These are phyloP conservation scores for Dendrocopos noguchii DNA, from an alignment of 2,113 vertebrate species.

Conservation along the genomic window DNA sequence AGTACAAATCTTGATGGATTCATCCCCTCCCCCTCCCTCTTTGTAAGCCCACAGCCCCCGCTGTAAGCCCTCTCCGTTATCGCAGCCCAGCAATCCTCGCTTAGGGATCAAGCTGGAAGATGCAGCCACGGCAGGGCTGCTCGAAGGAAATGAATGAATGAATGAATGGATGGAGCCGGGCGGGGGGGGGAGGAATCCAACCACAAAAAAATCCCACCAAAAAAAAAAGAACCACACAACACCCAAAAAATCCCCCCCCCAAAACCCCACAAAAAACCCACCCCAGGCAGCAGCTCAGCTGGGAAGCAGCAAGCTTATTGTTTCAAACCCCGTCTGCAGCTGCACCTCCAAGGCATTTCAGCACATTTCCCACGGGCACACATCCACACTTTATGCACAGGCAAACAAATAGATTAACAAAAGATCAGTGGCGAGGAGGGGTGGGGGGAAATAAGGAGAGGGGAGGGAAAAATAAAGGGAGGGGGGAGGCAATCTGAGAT, in stretches of 20 bases:
- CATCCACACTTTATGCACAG: conserved; percentile 24
- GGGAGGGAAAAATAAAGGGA: no score
- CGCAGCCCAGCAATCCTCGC: conserved; percentile 58
- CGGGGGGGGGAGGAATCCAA: no score
- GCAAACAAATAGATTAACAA: conserved; percentile 52
- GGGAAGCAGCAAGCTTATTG: conserved; percentile 63
- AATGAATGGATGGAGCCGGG: not conserved
- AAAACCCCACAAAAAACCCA: not conserved
- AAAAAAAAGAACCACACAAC: not conserved
- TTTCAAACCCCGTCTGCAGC: conserved; percentile 48
- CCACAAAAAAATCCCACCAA: not conserved
- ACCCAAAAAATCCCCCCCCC: not conserved
- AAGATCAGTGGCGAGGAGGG: conserved; percentile 8
- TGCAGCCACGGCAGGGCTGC: conserved; percentile 58
- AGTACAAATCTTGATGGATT: conserved; percentile 79
- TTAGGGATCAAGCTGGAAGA: conserved; percentile 64
- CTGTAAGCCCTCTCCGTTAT: conserved; percentile 45
- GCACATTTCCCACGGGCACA: not conserved
- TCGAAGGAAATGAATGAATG: conserved; percentile 77
- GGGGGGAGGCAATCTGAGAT: not conserved
- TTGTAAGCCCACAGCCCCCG: conserved; percentile 24
- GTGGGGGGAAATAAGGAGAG: no score
- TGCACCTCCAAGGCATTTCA: not conserved
- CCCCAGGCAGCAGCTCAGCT: conserved; percentile 47
- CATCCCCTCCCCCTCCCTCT: conserved; percentile 59